Evolutionary conservation across 2,888 invertebrate species (phyloP).

Genomic region (Drosophila pseudotalamancana): DNA sequence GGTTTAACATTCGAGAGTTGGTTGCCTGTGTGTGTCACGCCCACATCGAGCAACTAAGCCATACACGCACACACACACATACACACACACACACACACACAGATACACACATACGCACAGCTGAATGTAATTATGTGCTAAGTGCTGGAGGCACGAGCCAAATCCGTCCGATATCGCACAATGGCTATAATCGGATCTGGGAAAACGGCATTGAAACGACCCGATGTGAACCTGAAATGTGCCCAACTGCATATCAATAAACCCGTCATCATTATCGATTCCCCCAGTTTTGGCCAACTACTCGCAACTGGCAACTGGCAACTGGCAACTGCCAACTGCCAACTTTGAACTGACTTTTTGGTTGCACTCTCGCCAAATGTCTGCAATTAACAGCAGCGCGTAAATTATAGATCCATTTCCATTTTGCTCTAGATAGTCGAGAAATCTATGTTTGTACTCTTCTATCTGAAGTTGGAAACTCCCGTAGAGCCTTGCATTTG

Average conservation of each 20-base stretch:
- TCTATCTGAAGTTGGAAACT: too few species aligned
- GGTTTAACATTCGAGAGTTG: slow-evolving; percentile 47
- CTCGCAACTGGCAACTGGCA: slow-evolving; percentile 12
- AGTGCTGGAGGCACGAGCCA: slow-evolving; percentile 55
- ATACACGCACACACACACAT: slow-evolving; percentile 14
- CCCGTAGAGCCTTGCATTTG: too few species aligned
- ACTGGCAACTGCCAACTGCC: slow-evolving; percentile 1
- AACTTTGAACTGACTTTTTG: slow-evolving; percentile 21
- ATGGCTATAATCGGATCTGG: slow-evolving; percentile 36
- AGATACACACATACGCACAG: slow-evolving; percentile 10
- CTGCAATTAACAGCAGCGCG: slow-evolving; percentile 20
- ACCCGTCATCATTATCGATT: slow-evolving; percentile 43
- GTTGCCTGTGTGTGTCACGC: slow-evolving; percentile 11
- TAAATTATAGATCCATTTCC: slow-evolving; percentile 13
- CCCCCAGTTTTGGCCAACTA: slow-evolving; percentile 4
- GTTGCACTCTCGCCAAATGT: slow-evolving; percentile 19
- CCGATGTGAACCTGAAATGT: slow-evolving; percentile 16
- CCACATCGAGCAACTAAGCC: slow-evolving; percentile 14
- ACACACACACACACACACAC: slow-evolving; percentile 5
- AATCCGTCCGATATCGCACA: slow-evolving; percentile 57
- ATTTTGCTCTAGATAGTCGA: not conserved
- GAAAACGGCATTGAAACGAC: not conserved
- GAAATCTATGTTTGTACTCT: too few species aligned
- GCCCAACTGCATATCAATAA: slow-evolving; percentile 47
- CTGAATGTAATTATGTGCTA: slow-evolving; percentile 74